A percentile compares a stretch with the other conserved stretches of the same genome.
These are phyloP conservation scores for Cydia splendana DNA, from an alignment of 1,140 invertebrate species.

Conservation along the genomic window DNA sequence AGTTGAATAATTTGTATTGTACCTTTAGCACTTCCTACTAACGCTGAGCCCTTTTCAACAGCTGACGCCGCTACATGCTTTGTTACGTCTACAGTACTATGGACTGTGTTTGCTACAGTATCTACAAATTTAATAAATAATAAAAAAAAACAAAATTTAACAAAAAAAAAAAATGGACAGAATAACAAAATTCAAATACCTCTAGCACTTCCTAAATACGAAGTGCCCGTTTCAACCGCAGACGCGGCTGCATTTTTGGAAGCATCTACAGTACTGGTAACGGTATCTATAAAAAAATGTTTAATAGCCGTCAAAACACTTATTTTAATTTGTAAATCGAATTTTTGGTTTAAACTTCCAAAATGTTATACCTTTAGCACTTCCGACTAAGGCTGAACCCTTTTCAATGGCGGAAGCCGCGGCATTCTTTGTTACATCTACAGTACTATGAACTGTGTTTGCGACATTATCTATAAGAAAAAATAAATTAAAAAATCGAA, in stretches of 20 bases:
- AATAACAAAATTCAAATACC: constrained; percentile 27
- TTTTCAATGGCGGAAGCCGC: constrained; percentile 57
- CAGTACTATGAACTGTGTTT: constrained; percentile 46
- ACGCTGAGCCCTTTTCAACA: constrained; percentile 54
- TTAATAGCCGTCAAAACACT: not conserved
- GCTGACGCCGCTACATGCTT: constrained; percentile 58
- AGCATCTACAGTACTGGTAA: constrained; percentile 39
- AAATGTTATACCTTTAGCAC: constrained; percentile 39
- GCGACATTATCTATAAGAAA: constrained; percentile 35
- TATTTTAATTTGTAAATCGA: not conserved
- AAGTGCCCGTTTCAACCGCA: constrained; percentile 35
- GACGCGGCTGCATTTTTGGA: constrained; percentile 39
- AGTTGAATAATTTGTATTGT: not conserved
- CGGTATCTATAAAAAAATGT: constrained; percentile 36
- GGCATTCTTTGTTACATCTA: constrained; percentile 63
- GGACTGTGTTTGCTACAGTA: constrained; percentile 42
- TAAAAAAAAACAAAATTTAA: constrained; percentile 2
- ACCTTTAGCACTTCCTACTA: constrained; percentile 61
- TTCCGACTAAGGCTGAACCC: constrained; percentile 48
- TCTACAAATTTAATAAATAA: constrained; percentile 33
- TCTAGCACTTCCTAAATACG: constrained; percentile 29
- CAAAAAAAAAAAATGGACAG: constrained; percentile 1
- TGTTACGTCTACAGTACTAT: constrained; percentile 55
- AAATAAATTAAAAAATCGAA: not conserved
- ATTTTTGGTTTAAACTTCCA: constrained; percentile 40